These are phyloP conservation scores for Acestrorhynchus altus DNA, from an alignment of 2,797 vertebrate species.

Conservation along the genomic window DNA sequence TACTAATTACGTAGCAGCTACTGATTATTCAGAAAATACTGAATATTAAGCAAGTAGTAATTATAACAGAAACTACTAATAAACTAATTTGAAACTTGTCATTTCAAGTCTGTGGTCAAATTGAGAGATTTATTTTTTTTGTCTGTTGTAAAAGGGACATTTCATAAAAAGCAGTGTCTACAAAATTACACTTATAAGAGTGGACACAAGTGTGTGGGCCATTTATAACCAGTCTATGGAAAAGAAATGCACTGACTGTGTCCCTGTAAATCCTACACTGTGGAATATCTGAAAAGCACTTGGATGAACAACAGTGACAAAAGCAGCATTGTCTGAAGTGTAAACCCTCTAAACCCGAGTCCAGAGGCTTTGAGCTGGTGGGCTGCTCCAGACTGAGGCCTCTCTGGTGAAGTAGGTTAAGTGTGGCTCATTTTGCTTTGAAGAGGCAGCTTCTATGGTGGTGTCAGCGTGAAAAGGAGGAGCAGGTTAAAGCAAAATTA, in stretches of 20 bases:
- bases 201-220: background rate
- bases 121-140: background rate
- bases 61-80: no score
- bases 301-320: constrained; percentile 11
- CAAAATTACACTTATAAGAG: background rate
- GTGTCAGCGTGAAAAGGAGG: constrained; percentile 51
- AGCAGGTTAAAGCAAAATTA: constrained; percentile 43
- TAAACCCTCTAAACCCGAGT: constrained; percentile 41
- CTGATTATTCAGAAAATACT: no score
- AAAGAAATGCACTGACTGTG: constrained; percentile 37
- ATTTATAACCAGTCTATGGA: background rate
- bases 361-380: constrained; percentile 29
- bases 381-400: constrained; percentile 9
- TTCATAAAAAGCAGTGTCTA: background rate
- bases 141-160: no score
- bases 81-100: background rate
- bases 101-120: background rate
- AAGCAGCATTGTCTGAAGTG: constrained; percentile 28
- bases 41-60: no score
- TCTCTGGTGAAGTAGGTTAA: constrained; percentile 55
- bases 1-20: no score
- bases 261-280: constrained; percentile 31
- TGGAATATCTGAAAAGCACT: constrained; percentile 29
- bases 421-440: constrained; percentile 47
- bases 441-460: constrained; percentile 50